phyloP scores from a whole-genome alignment of 2,113 vertebrate genomes.

The Ovis aries region DNA sequence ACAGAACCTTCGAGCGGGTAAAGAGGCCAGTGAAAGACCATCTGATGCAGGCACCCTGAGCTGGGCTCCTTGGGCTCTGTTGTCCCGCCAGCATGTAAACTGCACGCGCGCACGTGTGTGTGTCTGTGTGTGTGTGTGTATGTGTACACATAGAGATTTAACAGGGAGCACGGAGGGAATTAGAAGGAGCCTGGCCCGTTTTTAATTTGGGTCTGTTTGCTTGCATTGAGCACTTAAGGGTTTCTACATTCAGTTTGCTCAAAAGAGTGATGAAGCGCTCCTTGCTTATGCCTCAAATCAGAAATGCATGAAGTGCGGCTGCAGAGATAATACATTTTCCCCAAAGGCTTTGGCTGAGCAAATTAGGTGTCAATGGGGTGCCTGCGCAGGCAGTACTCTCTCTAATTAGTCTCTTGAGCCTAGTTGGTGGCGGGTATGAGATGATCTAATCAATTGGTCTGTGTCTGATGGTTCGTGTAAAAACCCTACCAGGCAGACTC shows the following conservation, averaged over 20 bases:
- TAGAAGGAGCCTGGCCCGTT: slow-evolving; percentile 62
- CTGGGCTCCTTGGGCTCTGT: not conserved
- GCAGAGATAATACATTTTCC: slow-evolving; percentile 90
- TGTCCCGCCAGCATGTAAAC: not conserved
- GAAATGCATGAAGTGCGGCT: slow-evolving; percentile 88
- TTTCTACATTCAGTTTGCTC: slow-evolving; percentile 81
- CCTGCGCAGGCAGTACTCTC: slow-evolving; percentile 86
- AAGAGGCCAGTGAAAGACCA: not conserved
- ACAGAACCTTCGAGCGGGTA: not conserved
- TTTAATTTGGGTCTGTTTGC: slow-evolving; percentile 80
- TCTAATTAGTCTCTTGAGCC: slow-evolving; percentile 92
- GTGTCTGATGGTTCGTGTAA: slow-evolving; percentile 85
- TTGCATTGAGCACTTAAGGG: slow-evolving; percentile 82
- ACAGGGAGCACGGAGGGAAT: slow-evolving; percentile 44
- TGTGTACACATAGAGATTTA: slow-evolving; percentile 47
- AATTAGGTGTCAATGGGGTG: slow-evolving; percentile 92
- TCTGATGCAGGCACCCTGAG: not conserved
- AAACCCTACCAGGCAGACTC: slow-evolving; percentile 85
- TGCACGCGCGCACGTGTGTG: not conserved
- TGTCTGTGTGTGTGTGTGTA: accelerated
- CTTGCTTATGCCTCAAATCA: slow-evolving; percentile 84
- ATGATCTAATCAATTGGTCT: slow-evolving; percentile 92
- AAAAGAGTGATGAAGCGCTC: slow-evolving; percentile 80
- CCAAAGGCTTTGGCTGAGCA: slow-evolving; percentile 90
- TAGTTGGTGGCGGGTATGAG: slow-evolving; percentile 88